Conservation (phyloP, 2,888 invertebrate genomes). For the Mimumesa dahlbomi region DNA sequence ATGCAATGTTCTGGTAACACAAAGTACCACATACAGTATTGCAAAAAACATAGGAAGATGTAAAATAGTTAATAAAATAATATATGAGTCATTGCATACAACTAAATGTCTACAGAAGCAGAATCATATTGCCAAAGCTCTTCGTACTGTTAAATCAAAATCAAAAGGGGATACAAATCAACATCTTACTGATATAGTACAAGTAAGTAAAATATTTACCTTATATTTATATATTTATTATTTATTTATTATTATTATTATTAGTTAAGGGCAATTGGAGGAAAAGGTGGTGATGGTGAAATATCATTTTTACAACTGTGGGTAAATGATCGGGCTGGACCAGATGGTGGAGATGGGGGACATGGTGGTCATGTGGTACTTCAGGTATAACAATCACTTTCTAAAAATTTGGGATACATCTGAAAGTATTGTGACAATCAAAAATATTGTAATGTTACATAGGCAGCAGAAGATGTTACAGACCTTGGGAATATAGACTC, state of each 20-base stretch:
- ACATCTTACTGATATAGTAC: conserved; percentile 74
- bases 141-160: conserved; percentile 72
- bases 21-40: conserved; percentile 13
- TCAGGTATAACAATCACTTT: conserved; percentile 78
- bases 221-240: neutral
- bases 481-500: conserved; percentile 86
- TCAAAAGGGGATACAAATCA: conserved; percentile 58
- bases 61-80: conserved; percentile 3
- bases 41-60: conserved; percentile 8
- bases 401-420: too few species aligned
- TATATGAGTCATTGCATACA: conserved; percentile 57
- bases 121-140: conserved; percentile 58
- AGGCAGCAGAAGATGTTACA: conserved; percentile 85
- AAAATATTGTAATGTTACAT: too few species aligned
- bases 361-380: conserved; percentile 97
- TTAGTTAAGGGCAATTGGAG: conserved; percentile 86
- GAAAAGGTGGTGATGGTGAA: conserved; percentile 96
- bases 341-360: conserved; percentile 98
- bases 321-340: conserved; percentile 94
- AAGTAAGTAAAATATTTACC: conserved; percentile 55
- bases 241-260: conserved; percentile 14
- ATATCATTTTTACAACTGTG: conserved; percentile 92
- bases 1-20: conserved; percentile 43
- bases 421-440: too few species aligned
- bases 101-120: conserved; percentile 36